These are phyloP conservation scores for Spilosoma lubricipeda DNA, from an alignment of 2,888 invertebrate species.

Conservation along the genomic window DNA sequence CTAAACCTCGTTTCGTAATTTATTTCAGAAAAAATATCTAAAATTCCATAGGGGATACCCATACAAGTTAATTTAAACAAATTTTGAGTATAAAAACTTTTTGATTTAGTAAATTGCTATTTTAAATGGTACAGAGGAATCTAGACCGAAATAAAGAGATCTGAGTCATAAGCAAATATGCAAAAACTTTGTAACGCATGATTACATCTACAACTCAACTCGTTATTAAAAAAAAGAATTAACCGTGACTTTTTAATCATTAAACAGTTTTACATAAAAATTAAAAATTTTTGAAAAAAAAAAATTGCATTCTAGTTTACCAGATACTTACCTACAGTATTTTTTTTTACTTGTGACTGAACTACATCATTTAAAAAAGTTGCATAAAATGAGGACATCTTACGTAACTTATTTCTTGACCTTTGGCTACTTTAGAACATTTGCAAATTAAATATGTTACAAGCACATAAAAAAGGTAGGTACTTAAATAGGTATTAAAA, in stretches of 20 bases:
- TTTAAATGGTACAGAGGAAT: not conserved
- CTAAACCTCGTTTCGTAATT: not conserved
- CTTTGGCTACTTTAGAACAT: not conserved
- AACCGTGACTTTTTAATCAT: not conserved
- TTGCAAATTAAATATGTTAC: not conserved
- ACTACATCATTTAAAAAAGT: not conserved
- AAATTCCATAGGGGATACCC: not conserved
- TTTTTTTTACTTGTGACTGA: too few relatives aligned
- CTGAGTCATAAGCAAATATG: not conserved
- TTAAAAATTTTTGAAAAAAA: too few relatives aligned
- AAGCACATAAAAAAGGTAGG: not conserved
- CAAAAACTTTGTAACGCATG: not conserved
- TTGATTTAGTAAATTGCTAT: not conserved
- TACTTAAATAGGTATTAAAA: conserved; percentile 54
- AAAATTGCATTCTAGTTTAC: too few relatives aligned
- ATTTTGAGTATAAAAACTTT: not conserved
- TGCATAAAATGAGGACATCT: not conserved
- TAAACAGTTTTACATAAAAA: not conserved
- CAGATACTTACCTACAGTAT: too few relatives aligned
- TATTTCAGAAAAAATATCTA: not conserved
- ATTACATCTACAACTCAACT: not conserved
- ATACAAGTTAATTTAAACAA: not conserved
- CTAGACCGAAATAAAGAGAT: not conserved
- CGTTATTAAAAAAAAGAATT: not conserved
- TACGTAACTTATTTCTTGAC: not conserved